Percentiles rank a stretch among this genome's conserved stretches.
These are phyloP conservation scores for Semnornis frantzii DNA, from an alignment of 2,113 vertebrate species.

Conservation along the genomic window DNA sequence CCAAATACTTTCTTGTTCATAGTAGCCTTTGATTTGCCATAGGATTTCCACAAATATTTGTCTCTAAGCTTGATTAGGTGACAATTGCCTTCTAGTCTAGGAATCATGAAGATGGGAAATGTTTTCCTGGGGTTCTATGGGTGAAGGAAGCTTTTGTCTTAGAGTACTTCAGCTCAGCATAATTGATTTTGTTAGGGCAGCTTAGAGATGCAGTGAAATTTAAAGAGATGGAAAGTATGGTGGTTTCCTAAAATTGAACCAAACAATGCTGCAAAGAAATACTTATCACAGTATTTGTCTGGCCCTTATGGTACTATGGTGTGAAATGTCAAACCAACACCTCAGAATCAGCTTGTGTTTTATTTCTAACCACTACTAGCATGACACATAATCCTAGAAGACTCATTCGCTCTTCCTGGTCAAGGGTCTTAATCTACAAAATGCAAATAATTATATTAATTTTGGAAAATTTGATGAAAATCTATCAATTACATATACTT, in stretches of 20 bases:
- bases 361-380: neutral
- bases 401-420: neutral
- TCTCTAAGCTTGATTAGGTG: neutral
- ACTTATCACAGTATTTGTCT: neutral
- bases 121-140: neutral
- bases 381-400: neutral
- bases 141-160: neutral
- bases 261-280: neutral
- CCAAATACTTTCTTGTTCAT: neutral
- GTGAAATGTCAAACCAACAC: neutral
- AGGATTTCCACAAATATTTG: neutral
- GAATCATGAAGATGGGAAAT: neutral
- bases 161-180: neutral
- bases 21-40: neutral
- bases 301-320: neutral
- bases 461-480: neutral
- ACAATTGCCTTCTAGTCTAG: neutral
- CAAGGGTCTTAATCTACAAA: neutral
- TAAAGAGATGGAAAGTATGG: neutral
- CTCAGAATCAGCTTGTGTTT: neutral
- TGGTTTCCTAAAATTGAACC: neutral
- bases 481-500: neutral
- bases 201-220: neutral
- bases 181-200: neutral
- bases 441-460: neutral